These are phyloP conservation scores for Dolichomitus sp. DNA, from an alignment of 2,888 invertebrate genomes.

Conservation along the genomic window DNA sequence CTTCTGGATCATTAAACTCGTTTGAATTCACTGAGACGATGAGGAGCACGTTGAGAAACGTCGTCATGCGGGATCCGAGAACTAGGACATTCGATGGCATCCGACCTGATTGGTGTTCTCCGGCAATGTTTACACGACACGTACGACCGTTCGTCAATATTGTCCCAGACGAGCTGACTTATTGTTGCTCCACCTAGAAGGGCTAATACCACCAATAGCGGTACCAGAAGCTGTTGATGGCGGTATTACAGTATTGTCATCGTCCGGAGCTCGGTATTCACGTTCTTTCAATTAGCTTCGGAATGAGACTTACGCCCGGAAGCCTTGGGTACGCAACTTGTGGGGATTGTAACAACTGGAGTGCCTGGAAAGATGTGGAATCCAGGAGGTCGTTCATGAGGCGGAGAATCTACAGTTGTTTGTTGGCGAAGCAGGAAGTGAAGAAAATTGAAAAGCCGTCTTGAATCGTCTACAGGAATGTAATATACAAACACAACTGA, in stretches of 20 bases:
- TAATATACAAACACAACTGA: constrained; percentile 12
- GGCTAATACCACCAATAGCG: background rate
- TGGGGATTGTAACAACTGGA: constrained; percentile 1
- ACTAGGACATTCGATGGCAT: background rate
- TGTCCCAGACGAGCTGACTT: constrained; percentile 37
- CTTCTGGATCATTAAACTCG: constrained; percentile 3
- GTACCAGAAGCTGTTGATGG: background rate
- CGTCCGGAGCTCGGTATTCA: constrained; percentile 1
- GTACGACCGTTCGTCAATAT: constrained; percentile 53
- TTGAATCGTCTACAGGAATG: background rate
- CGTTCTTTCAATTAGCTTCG: constrained; percentile 48
- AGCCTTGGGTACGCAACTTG: constrained; percentile 15
- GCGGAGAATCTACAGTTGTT: background rate
- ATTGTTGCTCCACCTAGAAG: constrained; percentile 30
- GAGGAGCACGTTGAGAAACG: background rate
- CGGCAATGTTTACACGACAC: constrained; percentile 37
- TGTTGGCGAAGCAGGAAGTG: constrained; percentile 1
- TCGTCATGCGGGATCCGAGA: background rate
- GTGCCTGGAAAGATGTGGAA: background rate
- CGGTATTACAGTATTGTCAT: background rate
- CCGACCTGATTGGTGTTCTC: constrained; percentile 37
- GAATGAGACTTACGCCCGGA: constrained; percentile 33
- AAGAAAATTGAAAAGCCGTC: background rate
- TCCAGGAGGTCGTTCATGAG: background rate
- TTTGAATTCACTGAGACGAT: background rate